Base-by-base conservation (phyloP, 1,140 invertebrate genomes). In the Drosophila setifemur region DNA sequence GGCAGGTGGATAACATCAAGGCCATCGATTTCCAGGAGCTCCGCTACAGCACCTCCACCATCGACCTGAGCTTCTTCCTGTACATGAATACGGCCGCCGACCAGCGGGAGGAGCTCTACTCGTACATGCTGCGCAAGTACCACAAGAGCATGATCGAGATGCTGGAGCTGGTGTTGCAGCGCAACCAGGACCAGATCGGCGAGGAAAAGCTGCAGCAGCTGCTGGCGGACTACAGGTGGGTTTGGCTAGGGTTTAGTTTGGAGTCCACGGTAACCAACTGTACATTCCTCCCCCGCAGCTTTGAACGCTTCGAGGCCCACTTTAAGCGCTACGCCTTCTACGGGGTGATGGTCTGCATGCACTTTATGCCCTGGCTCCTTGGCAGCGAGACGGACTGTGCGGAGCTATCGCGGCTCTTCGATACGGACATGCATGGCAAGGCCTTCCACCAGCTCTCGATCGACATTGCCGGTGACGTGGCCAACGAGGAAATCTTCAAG, bases 11-110 rank as follows among this genome's bases (percentile, higher is more conserved):
- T 18, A 61, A 60, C 45, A 67, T 89, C 2, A 79, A 74, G 52
- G 54, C 88, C 61, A 90, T 90, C n/a, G 89, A 90, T 50, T 90
- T 90, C 47, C 86, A 89, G 61, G 87, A 90, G 61, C 12, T 90
- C 14, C 89, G 89, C 35, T 89, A 64, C 42, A 78, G 81, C 23
- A 74, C 81, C 23, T 72, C 73, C 0, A 75, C 69, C 25, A 63
- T 90, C 6, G 89, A 90, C 44, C 28, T 90, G 4, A 79, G 81
- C 26, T 90, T 90, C 45, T 81, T 76, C n/a, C 48, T 90, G 69
- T 90, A 87, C 44, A 87, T 90, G 73, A 90, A 90, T 39, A 85
- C 79, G 2, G 45, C 71, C 0, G 31, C 43, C 2, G 55, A 49
- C 1, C 31, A 57, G 0, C 78, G 83, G 0, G 40, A 29, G 0